These are phyloP conservation scores for Rhamnusium bicolor DNA, from an alignment of 2,888 invertebrate genomes.

Conservation along the genomic window DNA sequence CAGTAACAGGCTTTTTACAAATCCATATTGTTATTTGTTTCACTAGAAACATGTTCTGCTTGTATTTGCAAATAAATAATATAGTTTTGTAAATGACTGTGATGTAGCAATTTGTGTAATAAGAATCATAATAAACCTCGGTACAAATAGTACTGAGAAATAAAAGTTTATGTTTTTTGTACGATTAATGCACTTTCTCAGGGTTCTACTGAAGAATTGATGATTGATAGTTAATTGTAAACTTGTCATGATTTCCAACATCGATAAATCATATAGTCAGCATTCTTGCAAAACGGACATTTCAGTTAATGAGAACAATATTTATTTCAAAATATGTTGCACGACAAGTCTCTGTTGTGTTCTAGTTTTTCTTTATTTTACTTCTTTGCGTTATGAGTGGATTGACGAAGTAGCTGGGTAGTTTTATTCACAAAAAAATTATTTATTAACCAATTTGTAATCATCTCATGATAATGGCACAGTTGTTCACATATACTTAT, in stretches of 20 bases:
- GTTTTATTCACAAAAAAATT: too few relatives aligned
- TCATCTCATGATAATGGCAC: too few relatives aligned
- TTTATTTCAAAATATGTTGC: constrained; percentile 45
- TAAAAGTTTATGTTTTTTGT: constrained; percentile 44
- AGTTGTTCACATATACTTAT: too few relatives aligned
- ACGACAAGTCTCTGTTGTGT: background rate
- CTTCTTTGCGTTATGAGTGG: too few relatives aligned
- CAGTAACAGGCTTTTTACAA: background rate
- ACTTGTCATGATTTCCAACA: constrained; percentile 50
- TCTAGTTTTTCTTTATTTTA: background rate
- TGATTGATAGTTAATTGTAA: constrained; percentile 49
- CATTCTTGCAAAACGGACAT: constrained; percentile 55
- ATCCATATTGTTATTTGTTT: background rate
- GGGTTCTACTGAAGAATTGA: constrained; percentile 39
- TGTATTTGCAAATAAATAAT: background rate
- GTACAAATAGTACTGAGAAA: constrained; percentile 42
- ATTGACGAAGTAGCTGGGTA: too few relatives aligned
- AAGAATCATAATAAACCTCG: constrained; percentile 9
- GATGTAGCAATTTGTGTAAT: constrained; percentile 12
- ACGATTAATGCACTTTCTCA: constrained; percentile 47
- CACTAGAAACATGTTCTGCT: background rate
- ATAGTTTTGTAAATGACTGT: background rate
- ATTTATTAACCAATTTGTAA: too few relatives aligned
- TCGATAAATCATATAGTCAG: constrained; percentile 55
- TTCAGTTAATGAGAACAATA: constrained; percentile 55